phyloP scores from a whole-genome alignment of 1,140 invertebrate genomes.

The Drosophila lowei region DNA sequence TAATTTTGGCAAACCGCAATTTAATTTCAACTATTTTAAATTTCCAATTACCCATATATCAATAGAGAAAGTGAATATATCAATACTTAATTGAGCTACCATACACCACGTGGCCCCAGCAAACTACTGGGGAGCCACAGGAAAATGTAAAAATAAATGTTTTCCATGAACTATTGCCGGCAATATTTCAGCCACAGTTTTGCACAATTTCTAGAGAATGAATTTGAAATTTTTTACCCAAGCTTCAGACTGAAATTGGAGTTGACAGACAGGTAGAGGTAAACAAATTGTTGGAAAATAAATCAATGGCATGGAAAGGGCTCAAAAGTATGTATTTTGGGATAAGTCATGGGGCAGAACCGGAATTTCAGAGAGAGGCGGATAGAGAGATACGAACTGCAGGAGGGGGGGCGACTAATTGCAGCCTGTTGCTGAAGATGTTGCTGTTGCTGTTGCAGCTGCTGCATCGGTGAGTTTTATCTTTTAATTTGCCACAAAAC shows the following conservation, averaged over 20 bases:
- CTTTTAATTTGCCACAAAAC: slow-evolving; percentile 80
- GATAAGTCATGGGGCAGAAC: slow-evolving; percentile 8
- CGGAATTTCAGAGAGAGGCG: slow-evolving; percentile 27
- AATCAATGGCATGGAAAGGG: slow-evolving; percentile 45
- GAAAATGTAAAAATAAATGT: not conserved
- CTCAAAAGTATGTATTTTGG: not conserved
- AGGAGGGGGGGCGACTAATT: slow-evolving; percentile 57
- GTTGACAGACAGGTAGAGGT: slow-evolving; percentile 5
- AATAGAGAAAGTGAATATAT: too few relatives aligned
- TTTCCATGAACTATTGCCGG: slow-evolving; percentile 12
- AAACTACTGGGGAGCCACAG: not conserved
- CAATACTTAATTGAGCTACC: slow-evolving; percentile 13
- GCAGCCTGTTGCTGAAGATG: slow-evolving; percentile 43
- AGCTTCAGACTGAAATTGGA: not conserved
- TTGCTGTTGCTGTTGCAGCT: slow-evolving; percentile 24
- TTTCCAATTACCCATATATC: too few relatives aligned
- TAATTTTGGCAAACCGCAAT: not conserved
- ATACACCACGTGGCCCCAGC: not conserved
- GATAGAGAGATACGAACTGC: slow-evolving; percentile 29
- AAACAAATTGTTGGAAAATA: slow-evolving; percentile 38
- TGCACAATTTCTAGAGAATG: not conserved
- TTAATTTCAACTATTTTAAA: not conserved
- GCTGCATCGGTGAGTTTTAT: slow-evolving; percentile 55
- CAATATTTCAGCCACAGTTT: slow-evolving; percentile 13
- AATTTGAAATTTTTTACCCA: not conserved